These are phyloP conservation scores for Podargus strigoides DNA, from an alignment of 2,797 vertebrate species.

Conservation along the genomic window DNA sequence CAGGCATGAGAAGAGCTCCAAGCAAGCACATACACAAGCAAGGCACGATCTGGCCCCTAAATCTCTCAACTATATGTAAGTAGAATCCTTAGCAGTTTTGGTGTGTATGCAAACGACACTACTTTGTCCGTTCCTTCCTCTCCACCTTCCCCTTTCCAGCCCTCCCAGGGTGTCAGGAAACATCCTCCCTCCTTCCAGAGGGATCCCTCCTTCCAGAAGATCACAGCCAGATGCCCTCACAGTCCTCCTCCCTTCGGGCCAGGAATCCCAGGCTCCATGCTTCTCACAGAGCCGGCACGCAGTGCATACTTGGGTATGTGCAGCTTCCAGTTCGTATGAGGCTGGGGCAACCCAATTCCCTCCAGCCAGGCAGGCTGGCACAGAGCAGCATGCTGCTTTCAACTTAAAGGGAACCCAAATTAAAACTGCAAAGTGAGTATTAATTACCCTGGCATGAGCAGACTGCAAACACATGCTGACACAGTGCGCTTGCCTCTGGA, in stretches of 20 bases:
- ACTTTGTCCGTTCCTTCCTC: not conserved
- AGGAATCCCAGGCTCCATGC: not conserved
- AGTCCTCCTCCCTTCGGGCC: not conserved
- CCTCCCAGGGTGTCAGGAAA: not conserved
- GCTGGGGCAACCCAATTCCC: not conserved
- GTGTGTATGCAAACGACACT: not conserved
- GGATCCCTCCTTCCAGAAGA: not conserved
- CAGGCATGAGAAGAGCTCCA: not conserved
- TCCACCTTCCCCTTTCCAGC: not conserved
- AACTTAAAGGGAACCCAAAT: slow-evolving; percentile 45
- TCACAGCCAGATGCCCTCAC: not conserved
- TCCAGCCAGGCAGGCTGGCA: slow-evolving; percentile 6
- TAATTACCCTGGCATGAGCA: slow-evolving; percentile 37
- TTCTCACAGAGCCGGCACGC: not conserved
- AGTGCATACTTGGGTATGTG: not conserved
- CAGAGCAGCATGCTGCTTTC: not conserved
- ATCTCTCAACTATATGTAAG: not conserved
- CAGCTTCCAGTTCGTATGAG: not conserved
- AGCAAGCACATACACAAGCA: not conserved
- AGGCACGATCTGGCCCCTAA: not conserved
- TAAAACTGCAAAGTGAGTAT: slow-evolving; percentile 46
- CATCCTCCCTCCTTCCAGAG: not conserved
- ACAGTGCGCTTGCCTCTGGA: not conserved
- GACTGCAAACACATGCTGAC: not conserved
- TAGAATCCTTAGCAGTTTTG: not conserved